Base-by-base conservation (phyloP, 2,797 vertebrate species). In the Xiphorhynchus erythropygius region DNA sequence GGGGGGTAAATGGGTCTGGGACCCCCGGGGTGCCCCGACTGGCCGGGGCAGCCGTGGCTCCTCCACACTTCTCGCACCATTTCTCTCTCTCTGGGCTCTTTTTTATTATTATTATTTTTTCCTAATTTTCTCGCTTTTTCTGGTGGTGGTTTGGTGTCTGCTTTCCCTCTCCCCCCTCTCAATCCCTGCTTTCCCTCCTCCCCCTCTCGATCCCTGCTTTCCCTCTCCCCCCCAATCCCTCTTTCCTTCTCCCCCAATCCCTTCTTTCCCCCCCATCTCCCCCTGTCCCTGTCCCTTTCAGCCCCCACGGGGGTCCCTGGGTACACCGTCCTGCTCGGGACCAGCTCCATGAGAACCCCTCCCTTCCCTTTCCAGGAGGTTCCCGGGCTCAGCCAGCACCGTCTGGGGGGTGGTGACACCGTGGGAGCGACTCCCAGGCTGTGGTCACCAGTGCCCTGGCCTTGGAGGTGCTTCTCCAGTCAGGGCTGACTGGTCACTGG, bases 401-500 rank as follows among this genome's bases (percentile, higher is more conserved):
- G 13, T 11, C 41, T 16, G 30, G 21, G 39, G 30, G 14, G 21
- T 18, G 59, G 10, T 3, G n/a, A 2, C 47, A 4, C 19, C 53
- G 0, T 1, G 50, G 12, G 10, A 37, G 35, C 19, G 1, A 4
- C 9, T n/a, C 56, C n/a, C n/a, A 13, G n/a, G 1, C 2, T 1
- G 8, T 13, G 39, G 28, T 27, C 30, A 37, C 8, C 13, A 17
- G 22, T 11, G 16, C 18, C 15, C 24, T 3, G 68, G 6, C 14
- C 28, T 0, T 17, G 37, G 50, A 11, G 22, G 5, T 6, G 12
- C 10, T 23, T 59, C 15, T 17, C 23, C 32, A 28, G 27, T 2
- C 6, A 2, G 5, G 9, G 42, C 4, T 10, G 19, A 23, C 62
- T 6, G 49, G 9, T 53, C 64, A 9, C 56, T 18, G 9, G 2